These are phyloP conservation scores for Ceriagrion tenellum DNA, from an alignment of 2,888 invertebrate genomes.

Conservation along the genomic window DNA sequence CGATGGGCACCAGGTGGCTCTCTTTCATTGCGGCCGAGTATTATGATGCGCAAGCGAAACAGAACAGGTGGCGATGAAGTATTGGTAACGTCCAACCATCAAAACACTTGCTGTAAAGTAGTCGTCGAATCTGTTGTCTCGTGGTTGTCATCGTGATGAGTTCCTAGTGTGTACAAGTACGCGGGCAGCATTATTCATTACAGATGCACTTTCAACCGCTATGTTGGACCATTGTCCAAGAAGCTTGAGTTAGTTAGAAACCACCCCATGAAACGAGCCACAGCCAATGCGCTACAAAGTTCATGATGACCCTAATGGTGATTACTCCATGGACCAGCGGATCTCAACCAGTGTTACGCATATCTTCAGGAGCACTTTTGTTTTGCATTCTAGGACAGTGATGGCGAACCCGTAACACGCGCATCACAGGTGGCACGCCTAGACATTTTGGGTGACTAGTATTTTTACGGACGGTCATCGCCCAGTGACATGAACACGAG, in stretches of 20 bases:
- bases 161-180: neutral
- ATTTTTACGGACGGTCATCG: too few relatives aligned
- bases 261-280: neutral
- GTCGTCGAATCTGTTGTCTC: neutral
- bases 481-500: too few relatives aligned
- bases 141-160: neutral
- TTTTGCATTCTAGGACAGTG: too few relatives aligned
- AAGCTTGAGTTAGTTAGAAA: neutral
- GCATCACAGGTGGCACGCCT: too few relatives aligned
- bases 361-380: too few relatives aligned
- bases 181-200: neutral
- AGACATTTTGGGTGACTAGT: too few relatives aligned
- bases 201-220: neutral
- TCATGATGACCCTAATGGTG: too few relatives aligned
- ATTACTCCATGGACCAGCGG: too few relatives aligned
- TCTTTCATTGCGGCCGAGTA: neutral
- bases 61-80: constrained; percentile 7
- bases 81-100: neutral
- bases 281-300: too few relatives aligned
- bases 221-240: neutral
- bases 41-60: neutral
- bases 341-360: too few relatives aligned
- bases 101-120: neutral
- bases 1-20: constrained; percentile 7
- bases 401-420: too few relatives aligned